phyloP scores from a whole-genome alignment of 2,113 vertebrate species.

The Forbesichthys agassizii region DNA sequence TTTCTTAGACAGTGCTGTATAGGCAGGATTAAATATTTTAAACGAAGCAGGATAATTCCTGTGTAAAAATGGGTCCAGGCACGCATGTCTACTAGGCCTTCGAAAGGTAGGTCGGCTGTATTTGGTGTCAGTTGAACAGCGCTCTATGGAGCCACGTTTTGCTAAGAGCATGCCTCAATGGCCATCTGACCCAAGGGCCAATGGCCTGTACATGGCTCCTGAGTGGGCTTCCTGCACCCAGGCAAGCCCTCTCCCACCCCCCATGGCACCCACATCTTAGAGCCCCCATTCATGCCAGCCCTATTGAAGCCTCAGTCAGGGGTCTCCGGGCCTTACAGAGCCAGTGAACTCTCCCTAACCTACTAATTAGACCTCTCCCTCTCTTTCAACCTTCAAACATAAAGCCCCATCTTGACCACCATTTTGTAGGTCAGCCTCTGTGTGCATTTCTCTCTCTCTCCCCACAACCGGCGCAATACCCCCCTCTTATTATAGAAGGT shows the following conservation, averaged over 20 bases:
- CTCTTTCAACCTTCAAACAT: conserved; percentile 73
- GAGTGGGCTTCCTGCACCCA: conserved; percentile 68
- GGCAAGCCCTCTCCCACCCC: conserved; percentile 72
- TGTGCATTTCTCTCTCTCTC: conserved; percentile 48
- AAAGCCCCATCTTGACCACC: conserved; percentile 78
- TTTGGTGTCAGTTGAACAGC: conserved; percentile 66
- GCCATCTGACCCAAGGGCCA: conserved; percentile 48
- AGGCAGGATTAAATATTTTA: too few relatives aligned
- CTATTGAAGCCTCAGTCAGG: conserved; percentile 62
- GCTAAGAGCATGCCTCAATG: conserved; percentile 41
- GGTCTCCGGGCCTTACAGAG: conserved; percentile 68
- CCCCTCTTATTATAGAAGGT: conserved; percentile 72
- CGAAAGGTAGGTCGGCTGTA: conserved; percentile 53
- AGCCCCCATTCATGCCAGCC: conserved; percentile 59
- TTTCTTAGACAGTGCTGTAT: too few relatives aligned
- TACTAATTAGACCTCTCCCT: conserved; percentile 77
- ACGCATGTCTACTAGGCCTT: conserved; percentile 10
- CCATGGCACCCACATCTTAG: conserved; percentile 21
- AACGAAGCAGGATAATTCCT: too few relatives aligned
- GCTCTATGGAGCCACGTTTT: conserved; percentile 44
- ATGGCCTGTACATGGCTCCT: conserved; percentile 66
- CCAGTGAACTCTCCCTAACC: conserved; percentile 74
- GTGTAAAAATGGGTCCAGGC: too few relatives aligned
- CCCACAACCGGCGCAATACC: conserved; percentile 64
- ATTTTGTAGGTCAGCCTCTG: conserved; percentile 82